Conservation (phyloP, 2,888 invertebrate species). For the Leptarthrus brevirostris region DNA sequence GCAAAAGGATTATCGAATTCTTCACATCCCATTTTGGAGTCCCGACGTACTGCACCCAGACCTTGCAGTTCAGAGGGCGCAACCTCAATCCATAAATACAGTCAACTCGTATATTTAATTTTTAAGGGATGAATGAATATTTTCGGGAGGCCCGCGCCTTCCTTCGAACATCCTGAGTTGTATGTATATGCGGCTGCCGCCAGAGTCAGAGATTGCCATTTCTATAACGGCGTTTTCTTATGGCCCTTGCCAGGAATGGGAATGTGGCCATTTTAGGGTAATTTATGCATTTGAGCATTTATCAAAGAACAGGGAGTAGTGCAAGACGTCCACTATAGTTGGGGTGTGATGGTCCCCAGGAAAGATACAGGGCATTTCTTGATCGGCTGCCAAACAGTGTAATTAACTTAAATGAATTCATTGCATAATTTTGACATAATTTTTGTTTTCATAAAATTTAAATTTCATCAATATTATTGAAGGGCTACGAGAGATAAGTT, state of each 20-base stretch:
- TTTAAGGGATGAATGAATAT: constrained; percentile 53
- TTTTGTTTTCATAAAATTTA: neutral
- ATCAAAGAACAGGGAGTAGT: constrained; percentile 48
- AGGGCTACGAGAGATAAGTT: no score
- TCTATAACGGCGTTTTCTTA: constrained; percentile 10
- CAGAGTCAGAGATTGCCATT: constrained; percentile 8
- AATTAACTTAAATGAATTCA: constrained; percentile 51
- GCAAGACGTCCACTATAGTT: constrained; percentile 1
- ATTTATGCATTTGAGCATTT: constrained; percentile 54
- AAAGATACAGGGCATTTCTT: neutral
- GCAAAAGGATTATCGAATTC: constrained; percentile 45
- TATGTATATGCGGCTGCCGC: constrained; percentile 3
- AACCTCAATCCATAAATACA: constrained; percentile 51
- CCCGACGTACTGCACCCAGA: neutral
- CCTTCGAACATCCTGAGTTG: constrained; percentile 2
- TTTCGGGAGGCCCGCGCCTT: constrained; percentile 32
- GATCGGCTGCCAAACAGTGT: constrained; percentile 52
- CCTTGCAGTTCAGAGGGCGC: constrained; percentile 29
- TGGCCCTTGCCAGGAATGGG: constrained; percentile 15
- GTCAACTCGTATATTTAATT: constrained; percentile 50
- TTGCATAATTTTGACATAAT: constrained; percentile 45
- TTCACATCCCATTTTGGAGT: neutral
- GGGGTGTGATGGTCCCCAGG: neutral
- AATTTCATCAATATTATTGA: no score
- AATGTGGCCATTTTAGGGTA: constrained; percentile 46